Evolutionary conservation across 2,797 vertebrate species (phyloP), one percentile per base, ranked within the genome.

Genomic region (Myiotriccus ornatus): DNA sequence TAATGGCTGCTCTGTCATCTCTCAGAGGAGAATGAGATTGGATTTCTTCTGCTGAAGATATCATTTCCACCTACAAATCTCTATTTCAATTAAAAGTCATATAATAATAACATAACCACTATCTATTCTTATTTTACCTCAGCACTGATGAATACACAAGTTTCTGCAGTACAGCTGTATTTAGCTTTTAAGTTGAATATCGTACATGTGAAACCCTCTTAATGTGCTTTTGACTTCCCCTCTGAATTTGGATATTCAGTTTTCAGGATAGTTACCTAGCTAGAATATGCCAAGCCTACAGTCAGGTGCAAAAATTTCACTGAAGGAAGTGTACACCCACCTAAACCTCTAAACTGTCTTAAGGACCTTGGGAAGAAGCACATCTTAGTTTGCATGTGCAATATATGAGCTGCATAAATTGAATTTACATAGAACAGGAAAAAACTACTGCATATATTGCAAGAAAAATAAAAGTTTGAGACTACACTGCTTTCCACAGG

Each of bases 361-460:
- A 49, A 24, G 9, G 56, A 70, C 20, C 9, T 55, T 19, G 37
- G 32, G 35, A 70, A 70, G 27, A 64, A 64, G 11, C 9, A 52
- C 1, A 7, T n/a, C 24, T 28, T 25, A 24, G 7, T 28, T 46
- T 49, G 7, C 13, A 46, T 0, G 0, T 57, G 25, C 8, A 73
- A 17, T 47, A 27, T 27, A n/a, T 35, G 7, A 46, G 13, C n/a
- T 50, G 14, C 20, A 21, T 47, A 56, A 46, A 39, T 14, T 28
- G n/a, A 55, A 74, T 63, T 67, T 79, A 35, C 34, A 7, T 34
- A 52, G 18, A 78, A 63, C 7, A 50, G 64, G 17, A 5, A 47
- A 56, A 12, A 60, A 8, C 16, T 64, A 25, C 35, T 46, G 20
- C 20, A 63, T 30, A 32, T 9, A 23, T 30, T 44, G 9, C 7